Evolutionary conservation across 1,140 invertebrate species (phyloP).

Genomic region (Cyphomyrmex costatus): DNA sequence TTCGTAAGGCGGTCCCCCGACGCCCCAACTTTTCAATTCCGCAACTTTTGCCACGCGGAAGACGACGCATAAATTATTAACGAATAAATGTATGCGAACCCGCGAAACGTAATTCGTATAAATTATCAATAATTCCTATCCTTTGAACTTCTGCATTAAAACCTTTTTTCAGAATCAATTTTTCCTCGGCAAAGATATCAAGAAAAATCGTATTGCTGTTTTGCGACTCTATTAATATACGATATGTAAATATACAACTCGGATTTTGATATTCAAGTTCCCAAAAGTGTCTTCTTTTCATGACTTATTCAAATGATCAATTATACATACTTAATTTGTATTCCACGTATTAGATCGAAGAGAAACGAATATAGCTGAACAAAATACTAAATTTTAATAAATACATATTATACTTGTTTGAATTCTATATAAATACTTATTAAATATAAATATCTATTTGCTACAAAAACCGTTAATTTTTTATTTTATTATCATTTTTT

Average conservation of each 20-base stretch:
- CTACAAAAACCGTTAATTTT: no score
- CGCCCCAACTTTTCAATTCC: constrained; percentile 34
- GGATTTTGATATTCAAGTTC: not conserved
- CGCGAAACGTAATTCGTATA: not conserved
- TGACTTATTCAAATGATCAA: not conserved
- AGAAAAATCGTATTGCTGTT: not conserved
- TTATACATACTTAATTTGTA: not conserved
- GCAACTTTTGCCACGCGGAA: constrained; percentile 8
- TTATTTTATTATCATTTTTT: no score
- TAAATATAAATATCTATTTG: no score
- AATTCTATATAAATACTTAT: no score
- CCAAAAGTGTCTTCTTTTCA: not conserved
- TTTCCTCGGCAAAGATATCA: not conserved
- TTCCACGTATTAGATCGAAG: not conserved
- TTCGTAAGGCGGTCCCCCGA: not conserved
- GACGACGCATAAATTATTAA: constrained; percentile 32
- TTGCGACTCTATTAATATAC: not conserved
- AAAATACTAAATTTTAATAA: not conserved
- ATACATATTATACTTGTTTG: no score
- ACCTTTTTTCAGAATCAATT: not conserved
- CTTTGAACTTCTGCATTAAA: not conserved
- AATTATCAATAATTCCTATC: constrained; percentile 20
- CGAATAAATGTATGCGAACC: not conserved
- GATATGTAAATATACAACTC: not conserved
- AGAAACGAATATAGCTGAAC: not conserved